Conservation (phyloP, 2,888 invertebrate genomes). For the Mimumesa dahlbomi region DNA sequence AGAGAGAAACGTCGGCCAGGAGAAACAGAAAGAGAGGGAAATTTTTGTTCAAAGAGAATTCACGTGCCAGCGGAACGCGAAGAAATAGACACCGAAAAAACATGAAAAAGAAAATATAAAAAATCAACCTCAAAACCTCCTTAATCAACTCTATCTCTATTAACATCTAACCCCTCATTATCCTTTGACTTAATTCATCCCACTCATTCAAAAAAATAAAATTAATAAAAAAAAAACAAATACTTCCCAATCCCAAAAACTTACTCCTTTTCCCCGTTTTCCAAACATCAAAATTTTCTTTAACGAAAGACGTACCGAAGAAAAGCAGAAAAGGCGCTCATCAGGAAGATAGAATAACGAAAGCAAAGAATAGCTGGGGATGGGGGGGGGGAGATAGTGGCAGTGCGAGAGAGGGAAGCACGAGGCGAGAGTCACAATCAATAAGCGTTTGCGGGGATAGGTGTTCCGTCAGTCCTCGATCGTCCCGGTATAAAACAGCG, state of each 20-base stretch:
- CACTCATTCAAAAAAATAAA: no score
- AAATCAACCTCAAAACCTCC: no score
- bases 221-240: no score
- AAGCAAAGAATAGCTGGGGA: conserved; percentile 4
- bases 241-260: no score
- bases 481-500: conserved; percentile 59
- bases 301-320: no score
- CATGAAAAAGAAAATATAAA: background rate
- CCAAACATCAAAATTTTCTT: no score
- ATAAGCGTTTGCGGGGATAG: conserved; percentile 74
- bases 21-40: background rate
- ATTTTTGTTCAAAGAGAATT: background rate
- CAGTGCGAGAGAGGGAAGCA: conserved; percentile 40
- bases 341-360: background rate
- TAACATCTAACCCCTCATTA: no score
- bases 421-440: conserved; percentile 73
- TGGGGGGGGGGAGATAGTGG: conserved; percentile 20
- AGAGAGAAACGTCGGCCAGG: no score
- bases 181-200: no score
- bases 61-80: background rate
- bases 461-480: conserved; percentile 64
- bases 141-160: no score
- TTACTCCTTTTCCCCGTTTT: no score
- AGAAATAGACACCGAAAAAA: background rate
- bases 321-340: no score